Conservation (phyloP, 2,113 vertebrate genomes). For the Apteryx owenii region DNA sequence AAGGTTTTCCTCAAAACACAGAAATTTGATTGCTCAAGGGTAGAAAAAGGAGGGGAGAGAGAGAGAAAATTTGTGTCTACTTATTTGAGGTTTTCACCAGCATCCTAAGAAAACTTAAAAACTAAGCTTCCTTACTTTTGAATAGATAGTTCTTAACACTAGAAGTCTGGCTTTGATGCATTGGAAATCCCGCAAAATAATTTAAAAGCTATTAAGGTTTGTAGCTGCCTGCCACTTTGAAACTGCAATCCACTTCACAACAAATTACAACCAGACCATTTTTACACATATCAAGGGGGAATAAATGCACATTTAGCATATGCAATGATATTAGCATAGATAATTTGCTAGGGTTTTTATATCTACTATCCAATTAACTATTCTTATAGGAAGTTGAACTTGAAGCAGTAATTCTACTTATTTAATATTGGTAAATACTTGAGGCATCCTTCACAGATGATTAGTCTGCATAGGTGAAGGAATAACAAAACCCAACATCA, state of each 20-base stretch:
- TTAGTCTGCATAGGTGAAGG: neutral
- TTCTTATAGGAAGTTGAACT: neutral
- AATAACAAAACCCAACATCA: neutral
- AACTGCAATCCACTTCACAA: neutral
- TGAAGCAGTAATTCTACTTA: neutral
- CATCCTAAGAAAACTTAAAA: neutral
- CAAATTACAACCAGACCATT: neutral
- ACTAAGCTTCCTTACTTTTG: neutral
- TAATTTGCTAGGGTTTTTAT: neutral
- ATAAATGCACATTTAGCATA: neutral
- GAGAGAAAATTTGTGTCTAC: neutral
- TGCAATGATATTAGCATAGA: neutral
- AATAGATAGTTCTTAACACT: neutral
- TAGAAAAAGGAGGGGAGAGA: neutral
- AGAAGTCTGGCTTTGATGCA: neutral
- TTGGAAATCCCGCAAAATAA: neutral
- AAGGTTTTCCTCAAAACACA: too few species aligned
- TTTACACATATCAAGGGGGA: neutral
- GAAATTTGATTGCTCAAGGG: neutral
- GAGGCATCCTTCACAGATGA: neutral
- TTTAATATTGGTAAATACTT: neutral
- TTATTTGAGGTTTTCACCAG: neutral
- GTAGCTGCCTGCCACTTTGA: neutral
- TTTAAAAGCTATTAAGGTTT: neutral
- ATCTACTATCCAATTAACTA: neutral